Percentiles rank a stretch among this genome's conserved stretches.
phyloP scores from a whole-genome alignment of 2,113 vertebrate genomes.

The Hippoglossus stenolepis region DNA sequence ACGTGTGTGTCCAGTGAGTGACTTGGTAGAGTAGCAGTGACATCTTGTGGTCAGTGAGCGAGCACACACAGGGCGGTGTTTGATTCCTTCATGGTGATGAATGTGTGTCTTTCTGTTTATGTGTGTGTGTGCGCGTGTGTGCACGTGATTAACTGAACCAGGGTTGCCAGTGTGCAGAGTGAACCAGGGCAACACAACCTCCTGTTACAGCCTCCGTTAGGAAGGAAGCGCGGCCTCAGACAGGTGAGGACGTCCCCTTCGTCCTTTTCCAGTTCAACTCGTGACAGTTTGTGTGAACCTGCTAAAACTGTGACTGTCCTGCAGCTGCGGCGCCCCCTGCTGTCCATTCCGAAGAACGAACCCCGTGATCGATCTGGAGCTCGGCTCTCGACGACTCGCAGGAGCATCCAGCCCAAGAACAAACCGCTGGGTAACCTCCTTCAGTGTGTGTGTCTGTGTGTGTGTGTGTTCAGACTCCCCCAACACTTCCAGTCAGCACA shows the following conservation, averaged over 20 bases:
- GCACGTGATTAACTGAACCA: conserved; percentile 71
- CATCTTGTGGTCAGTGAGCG: conserved; percentile 25
- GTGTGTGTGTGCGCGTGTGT: conserved; percentile 5
- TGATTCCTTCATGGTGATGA: conserved; percentile 2
- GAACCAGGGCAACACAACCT: conserved; percentile 98
- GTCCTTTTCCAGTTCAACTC: no score
- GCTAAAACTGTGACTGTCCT: background rate
- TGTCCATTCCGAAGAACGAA: conserved; percentile 94
- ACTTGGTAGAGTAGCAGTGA: conserved; percentile 54
- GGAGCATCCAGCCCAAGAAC: conserved; percentile 95
- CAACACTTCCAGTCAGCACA: conserved; percentile 48
- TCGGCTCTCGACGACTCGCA: conserved; percentile 93
- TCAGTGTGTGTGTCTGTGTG: background rate
- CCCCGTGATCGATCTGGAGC: conserved; percentile 88
- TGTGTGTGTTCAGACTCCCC: background rate
- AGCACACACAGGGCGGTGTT: background rate
- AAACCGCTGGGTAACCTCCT: conserved; percentile 87
- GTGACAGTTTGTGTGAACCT: no score
- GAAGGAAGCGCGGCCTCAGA: conserved; percentile 93
- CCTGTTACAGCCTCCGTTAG: conserved; percentile 93
- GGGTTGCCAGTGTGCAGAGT: conserved; percentile 98
- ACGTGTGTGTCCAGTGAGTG: conserved; percentile 54
- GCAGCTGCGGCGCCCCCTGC: conserved; percentile 92
- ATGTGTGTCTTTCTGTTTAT: conserved; percentile 25
- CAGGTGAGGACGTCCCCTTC: conserved; percentile 84